phyloP scores from a whole-genome alignment of 2,113 vertebrate genomes.

The Phocoena sinus region DNA sequence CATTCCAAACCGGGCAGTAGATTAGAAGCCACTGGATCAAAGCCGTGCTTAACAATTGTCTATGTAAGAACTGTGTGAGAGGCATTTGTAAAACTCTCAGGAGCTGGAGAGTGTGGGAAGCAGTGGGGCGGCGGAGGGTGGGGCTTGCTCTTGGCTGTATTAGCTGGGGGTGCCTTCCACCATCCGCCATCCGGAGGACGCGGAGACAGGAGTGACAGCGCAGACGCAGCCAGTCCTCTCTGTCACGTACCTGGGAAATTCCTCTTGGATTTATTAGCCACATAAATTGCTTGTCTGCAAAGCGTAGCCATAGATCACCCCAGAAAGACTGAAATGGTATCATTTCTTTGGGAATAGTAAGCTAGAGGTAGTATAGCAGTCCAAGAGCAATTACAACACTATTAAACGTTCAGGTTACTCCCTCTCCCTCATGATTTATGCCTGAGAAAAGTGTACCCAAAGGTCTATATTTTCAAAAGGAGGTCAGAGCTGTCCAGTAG shows the following conservation, averaged over 20 bases:
- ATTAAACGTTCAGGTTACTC: constrained; percentile 29
- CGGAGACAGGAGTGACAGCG: neutral
- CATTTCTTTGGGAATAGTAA: constrained; percentile 36
- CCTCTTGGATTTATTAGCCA: constrained; percentile 18
- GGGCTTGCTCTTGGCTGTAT: neutral
- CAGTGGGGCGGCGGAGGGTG: neutral
- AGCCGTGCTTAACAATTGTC: neutral
- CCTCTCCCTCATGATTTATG: neutral
- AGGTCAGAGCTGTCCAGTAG: neutral
- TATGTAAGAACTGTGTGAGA: neutral
- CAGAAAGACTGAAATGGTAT: constrained; percentile 15
- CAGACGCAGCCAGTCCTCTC: neutral
- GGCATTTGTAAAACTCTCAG: neutral
- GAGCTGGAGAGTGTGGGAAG: neutral
- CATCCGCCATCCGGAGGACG: neutral
- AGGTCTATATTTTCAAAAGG: constrained; percentile 14
- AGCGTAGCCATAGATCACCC: neutral
- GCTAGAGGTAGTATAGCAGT: neutral
- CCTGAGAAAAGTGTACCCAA: neutral
- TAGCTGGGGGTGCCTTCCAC: accelerated
- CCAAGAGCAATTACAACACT: constrained; percentile 20
- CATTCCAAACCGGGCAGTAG: neutral
- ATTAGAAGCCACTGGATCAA: neutral
- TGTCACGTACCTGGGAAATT: neutral
- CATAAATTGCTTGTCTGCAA: constrained; percentile 37